phyloP scores from a whole-genome alignment of 1,140 invertebrate genomes.

The Mizuhopecten yessoensis region DNA sequence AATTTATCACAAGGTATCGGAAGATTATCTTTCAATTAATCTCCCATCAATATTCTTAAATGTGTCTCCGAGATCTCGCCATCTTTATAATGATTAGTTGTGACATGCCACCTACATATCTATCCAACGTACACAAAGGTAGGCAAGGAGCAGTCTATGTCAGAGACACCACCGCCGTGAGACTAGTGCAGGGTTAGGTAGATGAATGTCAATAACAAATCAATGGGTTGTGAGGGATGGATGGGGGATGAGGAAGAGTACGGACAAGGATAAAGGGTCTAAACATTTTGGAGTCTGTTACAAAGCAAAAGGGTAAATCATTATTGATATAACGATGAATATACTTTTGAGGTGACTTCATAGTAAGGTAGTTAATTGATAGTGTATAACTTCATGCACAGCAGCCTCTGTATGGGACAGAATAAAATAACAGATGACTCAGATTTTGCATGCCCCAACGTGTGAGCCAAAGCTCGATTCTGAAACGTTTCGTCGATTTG shows the following conservation, averaged over 20 bases:
- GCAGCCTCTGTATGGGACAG: too few species aligned
- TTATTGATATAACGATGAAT: too few species aligned
- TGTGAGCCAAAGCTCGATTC: too few species aligned
- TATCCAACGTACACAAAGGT: not conserved
- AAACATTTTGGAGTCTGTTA: too few species aligned
- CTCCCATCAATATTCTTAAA: not conserved
- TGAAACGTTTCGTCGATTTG: too few species aligned
- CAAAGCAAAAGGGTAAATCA: too few species aligned
- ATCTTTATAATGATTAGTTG: not conserved
- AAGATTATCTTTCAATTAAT: slow-evolving; percentile 22
- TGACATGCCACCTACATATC: not conserved
- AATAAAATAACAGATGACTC: too few species aligned
- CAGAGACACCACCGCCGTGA: not conserved
- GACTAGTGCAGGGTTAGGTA: not conserved
- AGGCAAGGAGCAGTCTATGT: not conserved
- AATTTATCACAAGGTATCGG: not conserved
- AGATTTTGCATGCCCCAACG: too few species aligned
- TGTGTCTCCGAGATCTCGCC: not conserved
- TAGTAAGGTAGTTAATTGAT: too few species aligned
- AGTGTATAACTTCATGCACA: too few species aligned
- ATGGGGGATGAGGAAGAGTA: not conserved
- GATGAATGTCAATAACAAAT: not conserved
- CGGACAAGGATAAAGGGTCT: too few species aligned
- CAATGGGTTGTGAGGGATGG: not conserved
- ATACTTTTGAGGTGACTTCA: too few species aligned